Evolutionary conservation across 2,797 vertebrate genomes (phyloP).

Genomic region (Muscicapa striata): DNA sequence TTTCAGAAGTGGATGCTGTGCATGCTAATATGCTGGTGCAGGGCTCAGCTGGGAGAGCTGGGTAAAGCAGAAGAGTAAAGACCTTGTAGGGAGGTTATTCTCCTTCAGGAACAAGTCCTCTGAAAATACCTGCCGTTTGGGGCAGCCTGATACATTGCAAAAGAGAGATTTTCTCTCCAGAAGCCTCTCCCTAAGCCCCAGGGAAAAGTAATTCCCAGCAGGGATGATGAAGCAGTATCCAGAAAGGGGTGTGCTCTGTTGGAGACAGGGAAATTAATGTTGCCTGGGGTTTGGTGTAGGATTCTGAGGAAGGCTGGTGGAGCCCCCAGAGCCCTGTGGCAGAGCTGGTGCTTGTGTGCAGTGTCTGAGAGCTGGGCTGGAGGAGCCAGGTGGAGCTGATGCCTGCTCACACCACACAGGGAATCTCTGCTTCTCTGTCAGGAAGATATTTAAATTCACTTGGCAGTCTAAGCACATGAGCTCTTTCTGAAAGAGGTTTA

Average conservation of each 20-base stretch:
- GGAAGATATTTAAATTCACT: slow-evolving; percentile 45
- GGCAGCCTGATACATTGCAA: background rate
- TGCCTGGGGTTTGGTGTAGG: background rate
- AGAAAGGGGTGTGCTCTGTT: background rate
- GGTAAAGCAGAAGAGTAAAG: background rate
- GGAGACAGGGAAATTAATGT: background rate
- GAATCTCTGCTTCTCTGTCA: background rate
- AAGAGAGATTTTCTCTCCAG: slow-evolving; percentile 1
- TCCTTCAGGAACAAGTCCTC: background rate
- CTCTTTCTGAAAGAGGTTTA: slow-evolving; percentile 60
- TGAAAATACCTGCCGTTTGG: slow-evolving; percentile 1
- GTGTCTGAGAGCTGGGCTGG: background rate
- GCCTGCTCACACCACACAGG: background rate
- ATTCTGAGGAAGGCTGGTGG: background rate
- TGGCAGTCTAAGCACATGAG: slow-evolving; percentile 55
- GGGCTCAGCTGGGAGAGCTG: slow-evolving; percentile 25
- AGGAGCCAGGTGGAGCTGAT: background rate
- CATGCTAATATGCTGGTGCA: slow-evolving; percentile 23
- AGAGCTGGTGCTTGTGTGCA: background rate
- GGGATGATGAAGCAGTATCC: slow-evolving; percentile 20
- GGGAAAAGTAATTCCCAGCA: slow-evolving; percentile 13
- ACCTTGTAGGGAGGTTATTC: slow-evolving; percentile 54
- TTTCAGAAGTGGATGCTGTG: slow-evolving; percentile 32
- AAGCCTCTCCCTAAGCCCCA: background rate
- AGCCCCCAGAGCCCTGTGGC: background rate